These are phyloP conservation scores for Drosophila ogumai DNA, from an alignment of 1,140 invertebrate species.

Conservation along the genomic window DNA sequence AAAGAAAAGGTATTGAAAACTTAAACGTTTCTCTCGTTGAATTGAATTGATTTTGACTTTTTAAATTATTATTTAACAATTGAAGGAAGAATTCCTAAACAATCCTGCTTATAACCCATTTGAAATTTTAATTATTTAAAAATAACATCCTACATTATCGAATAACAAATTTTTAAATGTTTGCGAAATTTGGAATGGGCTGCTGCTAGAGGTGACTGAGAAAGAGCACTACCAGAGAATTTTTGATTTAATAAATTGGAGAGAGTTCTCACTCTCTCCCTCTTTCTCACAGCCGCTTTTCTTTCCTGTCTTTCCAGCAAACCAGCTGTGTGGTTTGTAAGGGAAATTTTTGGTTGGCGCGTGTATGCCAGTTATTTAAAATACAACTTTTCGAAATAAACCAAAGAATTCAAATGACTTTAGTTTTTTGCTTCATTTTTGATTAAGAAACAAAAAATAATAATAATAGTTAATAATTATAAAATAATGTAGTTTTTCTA, in stretches of 20 bases:
- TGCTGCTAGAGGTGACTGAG: background rate
- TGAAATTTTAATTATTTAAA: background rate
- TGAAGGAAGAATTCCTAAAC: no score
- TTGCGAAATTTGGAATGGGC: background rate
- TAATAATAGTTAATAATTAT: no score
- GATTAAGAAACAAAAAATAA: no score
- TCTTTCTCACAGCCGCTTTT: background rate
- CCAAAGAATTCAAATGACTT: background rate
- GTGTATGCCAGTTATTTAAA: constrained; percentile 20
- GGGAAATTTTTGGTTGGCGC: constrained; percentile 22
- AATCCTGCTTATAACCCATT: background rate
- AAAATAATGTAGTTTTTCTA: no score
- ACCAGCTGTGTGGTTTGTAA: constrained; percentile 15
- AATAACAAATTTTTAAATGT: background rate
- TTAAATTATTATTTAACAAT: no score
- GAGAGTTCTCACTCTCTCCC: background rate
- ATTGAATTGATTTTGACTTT: no score
- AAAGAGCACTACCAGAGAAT: background rate
- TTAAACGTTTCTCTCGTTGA: background rate
- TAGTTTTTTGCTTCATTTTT: no score
- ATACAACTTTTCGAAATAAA: background rate
- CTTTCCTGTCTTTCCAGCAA: background rate
- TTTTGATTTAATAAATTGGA: background rate
- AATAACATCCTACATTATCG: no score
- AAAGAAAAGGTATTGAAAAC: background rate